Evolutionary conservation across 2,888 invertebrate genomes (phyloP).

Genomic region (Pomacea canaliculata): DNA sequence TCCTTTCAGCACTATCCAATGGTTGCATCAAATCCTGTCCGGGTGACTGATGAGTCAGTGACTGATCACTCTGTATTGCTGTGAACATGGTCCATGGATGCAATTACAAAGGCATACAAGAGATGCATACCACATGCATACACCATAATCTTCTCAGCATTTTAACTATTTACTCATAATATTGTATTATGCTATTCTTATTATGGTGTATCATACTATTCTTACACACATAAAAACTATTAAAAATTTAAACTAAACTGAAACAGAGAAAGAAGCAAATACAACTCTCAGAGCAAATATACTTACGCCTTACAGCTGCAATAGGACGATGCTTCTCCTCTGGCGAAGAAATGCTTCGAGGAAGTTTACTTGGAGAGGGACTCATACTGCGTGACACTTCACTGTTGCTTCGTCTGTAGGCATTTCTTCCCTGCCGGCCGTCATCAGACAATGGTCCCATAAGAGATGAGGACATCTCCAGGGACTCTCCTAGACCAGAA

Average conservation of each 20-base stretch:
- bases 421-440: constrained; percentile 1
- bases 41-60: constrained; percentile 10
- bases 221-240: too few species aligned
- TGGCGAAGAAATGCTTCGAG: constrained; percentile 21
- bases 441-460: constrained; percentile 1
- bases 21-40: constrained; percentile 16
- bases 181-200: too few species aligned
- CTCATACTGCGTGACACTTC: constrained; percentile 24
- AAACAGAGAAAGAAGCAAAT: too few species aligned
- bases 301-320: constrained; percentile 23
- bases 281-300: too few species aligned
- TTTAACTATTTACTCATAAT: neutral
- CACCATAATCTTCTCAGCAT: neutral
- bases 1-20: constrained; percentile 7
- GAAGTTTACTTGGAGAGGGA: constrained; percentile 11
- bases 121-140: neutral
- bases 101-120: neutral
- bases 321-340: constrained; percentile 21
- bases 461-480: constrained; percentile 16
- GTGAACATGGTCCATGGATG: neutral
- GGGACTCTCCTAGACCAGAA: constrained; percentile 21
- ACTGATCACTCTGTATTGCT: constrained; percentile 27
- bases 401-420: constrained; percentile 17
- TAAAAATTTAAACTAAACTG: too few species aligned
- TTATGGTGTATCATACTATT: too few species aligned